These are phyloP conservation scores for Marmota monax DNA, from an alignment of 2,113 vertebrate species.

Conservation along the genomic window DNA sequence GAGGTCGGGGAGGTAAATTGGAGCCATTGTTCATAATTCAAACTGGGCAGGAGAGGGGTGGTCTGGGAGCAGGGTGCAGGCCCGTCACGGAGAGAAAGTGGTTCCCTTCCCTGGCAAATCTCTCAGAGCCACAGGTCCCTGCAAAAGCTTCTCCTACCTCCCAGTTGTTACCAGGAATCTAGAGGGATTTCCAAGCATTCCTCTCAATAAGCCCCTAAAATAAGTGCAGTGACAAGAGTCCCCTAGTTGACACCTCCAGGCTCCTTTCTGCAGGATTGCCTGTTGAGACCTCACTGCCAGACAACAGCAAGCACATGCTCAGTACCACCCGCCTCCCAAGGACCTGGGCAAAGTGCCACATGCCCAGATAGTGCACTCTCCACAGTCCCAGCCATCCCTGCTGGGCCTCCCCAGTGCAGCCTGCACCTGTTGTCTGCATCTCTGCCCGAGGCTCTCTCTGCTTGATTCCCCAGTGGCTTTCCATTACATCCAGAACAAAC, in stretches of 20 bases:
- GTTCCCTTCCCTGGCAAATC: not conserved
- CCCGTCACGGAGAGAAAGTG: not conserved
- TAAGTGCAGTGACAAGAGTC: not conserved
- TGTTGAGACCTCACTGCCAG: not conserved
- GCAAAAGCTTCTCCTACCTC: not conserved
- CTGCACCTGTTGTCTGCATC: not conserved
- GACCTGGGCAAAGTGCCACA: rapidly evolving
- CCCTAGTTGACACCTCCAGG: not conserved
- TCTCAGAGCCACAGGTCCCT: not conserved
- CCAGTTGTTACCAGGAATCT: not conserved
- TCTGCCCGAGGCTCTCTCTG: not conserved
- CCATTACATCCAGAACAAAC: not conserved
- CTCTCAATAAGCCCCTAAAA: not conserved
- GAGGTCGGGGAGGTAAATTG: not conserved
- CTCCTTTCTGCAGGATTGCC: not conserved
- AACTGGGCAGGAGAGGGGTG: not conserved
- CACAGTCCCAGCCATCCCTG: rapidly evolving
- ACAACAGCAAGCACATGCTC: rapidly evolving
- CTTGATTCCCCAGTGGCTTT: not conserved
- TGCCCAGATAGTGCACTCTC: not conserved
- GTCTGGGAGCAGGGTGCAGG: not conserved
- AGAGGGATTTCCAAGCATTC: not conserved
- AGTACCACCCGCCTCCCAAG: not conserved
- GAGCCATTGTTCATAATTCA: not conserved
- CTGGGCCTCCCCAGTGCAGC: too few species aligned